Conservation (phyloP, 2,113 vertebrate species). For the Capreolus pygargus region DNA sequence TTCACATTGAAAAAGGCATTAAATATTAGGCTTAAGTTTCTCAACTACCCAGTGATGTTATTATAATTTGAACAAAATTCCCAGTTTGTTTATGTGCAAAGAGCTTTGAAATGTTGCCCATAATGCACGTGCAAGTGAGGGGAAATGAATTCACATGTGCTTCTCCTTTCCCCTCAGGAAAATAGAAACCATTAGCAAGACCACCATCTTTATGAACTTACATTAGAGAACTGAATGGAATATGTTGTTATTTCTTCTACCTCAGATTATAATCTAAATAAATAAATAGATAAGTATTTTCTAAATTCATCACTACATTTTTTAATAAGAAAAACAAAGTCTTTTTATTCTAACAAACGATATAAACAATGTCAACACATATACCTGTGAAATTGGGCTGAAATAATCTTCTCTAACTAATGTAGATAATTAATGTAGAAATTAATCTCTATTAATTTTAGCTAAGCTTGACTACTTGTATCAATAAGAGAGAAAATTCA, state of each 20-base stretch:
- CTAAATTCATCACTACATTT: background rate
- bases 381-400: background rate
- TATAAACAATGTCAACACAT: background rate
- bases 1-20: background rate
- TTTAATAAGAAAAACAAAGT: background rate
- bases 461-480: background rate
- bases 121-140: background rate
- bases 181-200: background rate
- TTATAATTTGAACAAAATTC: background rate
- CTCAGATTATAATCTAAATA: background rate
- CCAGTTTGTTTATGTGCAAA: background rate
- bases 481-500: background rate
- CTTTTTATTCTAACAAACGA: background rate
- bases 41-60: background rate
- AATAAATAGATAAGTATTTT: background rate
- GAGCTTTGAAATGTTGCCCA: background rate
- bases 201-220: background rate
- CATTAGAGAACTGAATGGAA: background rate
- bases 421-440: too few relatives aligned
- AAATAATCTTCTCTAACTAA: background rate
- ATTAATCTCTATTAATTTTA: background rate
- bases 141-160: background rate
- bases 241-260: background rate
- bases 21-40: background rate
- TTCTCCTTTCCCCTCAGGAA: background rate